These are phyloP conservation scores for Zingel zingel DNA, from an alignment of 2,113 vertebrate genomes.

Conservation along the genomic window DNA sequence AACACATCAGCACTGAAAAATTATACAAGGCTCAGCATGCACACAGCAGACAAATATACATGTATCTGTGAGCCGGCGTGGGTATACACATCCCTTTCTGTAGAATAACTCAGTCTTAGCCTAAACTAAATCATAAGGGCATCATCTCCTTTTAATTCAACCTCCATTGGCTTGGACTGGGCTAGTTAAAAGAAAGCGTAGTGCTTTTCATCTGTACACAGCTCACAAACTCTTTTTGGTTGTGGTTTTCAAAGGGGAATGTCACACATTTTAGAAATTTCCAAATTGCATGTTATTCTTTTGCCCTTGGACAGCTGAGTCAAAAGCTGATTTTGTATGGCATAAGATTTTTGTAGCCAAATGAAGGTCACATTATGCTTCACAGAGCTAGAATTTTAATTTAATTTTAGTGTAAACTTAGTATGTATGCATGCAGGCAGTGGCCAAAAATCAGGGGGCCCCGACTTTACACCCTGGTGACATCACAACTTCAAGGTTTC, in stretches of 20 bases:
- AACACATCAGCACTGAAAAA: conserved; percentile 53
- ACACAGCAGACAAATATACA: conserved; percentile 44
- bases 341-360: conserved; percentile 27
- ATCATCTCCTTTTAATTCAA: conserved; percentile 63
- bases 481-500: conserved; percentile 60
- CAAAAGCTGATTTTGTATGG: conserved; percentile 55
- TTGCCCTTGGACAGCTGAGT: conserved; percentile 51
- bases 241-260: conserved; percentile 52
- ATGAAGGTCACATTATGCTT: conserved; percentile 49
- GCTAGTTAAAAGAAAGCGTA: conserved; percentile 50
- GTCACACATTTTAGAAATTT: conserved; percentile 37
- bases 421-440: conserved; percentile 30
- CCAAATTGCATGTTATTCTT: conserved; percentile 34
- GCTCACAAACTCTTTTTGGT: conserved; percentile 67
- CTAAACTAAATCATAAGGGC: conserved; percentile 42
- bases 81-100: conserved; percentile 25
- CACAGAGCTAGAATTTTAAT: conserved; percentile 33
- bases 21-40: conserved; percentile 36
- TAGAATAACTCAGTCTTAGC: conserved; percentile 52
- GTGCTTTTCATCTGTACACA: conserved; percentile 40
- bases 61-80: conserved; percentile 41
- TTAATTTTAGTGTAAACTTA: conserved; percentile 25
- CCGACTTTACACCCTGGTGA: conserved; percentile 44
- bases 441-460: conserved; percentile 33
- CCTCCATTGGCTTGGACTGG: conserved; percentile 42